Conservation (phyloP, 2,797 vertebrate genomes). For the Sebastes iracundus region DNA sequence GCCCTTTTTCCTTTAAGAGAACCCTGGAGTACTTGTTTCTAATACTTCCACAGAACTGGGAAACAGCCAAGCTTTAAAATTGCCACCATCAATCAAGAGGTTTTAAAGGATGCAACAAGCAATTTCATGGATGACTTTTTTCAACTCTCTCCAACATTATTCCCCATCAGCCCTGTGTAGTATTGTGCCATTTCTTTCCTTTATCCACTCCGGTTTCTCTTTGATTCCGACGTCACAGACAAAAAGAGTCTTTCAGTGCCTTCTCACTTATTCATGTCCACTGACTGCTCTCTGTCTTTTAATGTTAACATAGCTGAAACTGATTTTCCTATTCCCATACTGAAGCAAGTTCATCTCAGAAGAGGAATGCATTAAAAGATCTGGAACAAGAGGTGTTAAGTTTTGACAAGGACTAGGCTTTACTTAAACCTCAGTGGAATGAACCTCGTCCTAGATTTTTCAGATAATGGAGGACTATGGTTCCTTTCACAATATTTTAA, state of each 20-base stretch:
- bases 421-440: constrained; percentile 62
- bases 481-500: constrained; percentile 41
- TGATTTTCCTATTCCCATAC: constrained; percentile 35
- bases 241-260: constrained; percentile 33
- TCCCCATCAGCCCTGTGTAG: constrained; percentile 60
- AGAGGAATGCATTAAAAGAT: constrained; percentile 55
- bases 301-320: constrained; percentile 45
- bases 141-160: constrained; percentile 70
- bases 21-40: constrained; percentile 56
- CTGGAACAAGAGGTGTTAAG: constrained; percentile 56
- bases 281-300: constrained; percentile 42
- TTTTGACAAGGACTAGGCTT: constrained; percentile 48
- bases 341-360: constrained; percentile 40
- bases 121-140: constrained; percentile 75
- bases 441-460: constrained; percentile 58
- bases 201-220: constrained; percentile 15
- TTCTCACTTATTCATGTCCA: constrained; percentile 49
- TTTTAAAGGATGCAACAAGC: constrained; percentile 75
- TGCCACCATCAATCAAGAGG: constrained; percentile 80
- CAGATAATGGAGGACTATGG: constrained; percentile 31
- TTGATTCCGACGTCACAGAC: constrained; percentile 38
- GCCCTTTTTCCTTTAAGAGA: constrained; percentile 44
- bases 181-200: constrained; percentile 35
- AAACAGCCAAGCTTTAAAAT: constrained; percentile 78
- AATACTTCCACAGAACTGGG: constrained; percentile 68